Evolutionary conservation across 2,797 vertebrate species (phyloP).

Genomic region (Cyclura pinguis): DNA sequence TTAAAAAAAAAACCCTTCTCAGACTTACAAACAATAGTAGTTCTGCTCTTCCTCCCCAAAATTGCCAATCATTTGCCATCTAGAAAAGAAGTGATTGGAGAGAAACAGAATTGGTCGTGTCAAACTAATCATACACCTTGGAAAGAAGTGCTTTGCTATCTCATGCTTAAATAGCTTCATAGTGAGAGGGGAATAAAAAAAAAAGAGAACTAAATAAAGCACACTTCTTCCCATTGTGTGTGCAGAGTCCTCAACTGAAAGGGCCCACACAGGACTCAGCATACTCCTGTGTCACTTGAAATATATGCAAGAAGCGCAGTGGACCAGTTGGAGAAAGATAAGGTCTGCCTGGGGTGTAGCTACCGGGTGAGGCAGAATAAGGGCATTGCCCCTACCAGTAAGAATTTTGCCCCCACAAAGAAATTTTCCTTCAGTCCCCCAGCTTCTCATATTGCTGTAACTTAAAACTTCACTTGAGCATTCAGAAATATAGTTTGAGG

Average conservation of each 20-base stretch:
- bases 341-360: no score
- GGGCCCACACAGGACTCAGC: no score
- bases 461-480: no score
- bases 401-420: no score
- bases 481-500: no score
- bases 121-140: background rate
- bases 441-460: no score
- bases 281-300: no score
- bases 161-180: background rate
- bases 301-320: background rate
- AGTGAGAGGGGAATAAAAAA: background rate
- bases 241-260: background rate
- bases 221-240: background rate
- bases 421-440: no score
- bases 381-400: no score
- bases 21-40: conserved; percentile 35
- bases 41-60: conserved; percentile 41
- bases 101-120: background rate
- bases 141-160: background rate
- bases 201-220: no score
- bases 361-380: no score
- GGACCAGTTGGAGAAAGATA: no score
- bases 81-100: conserved; percentile 8
- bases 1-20: background rate
- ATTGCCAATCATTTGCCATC: background rate